Evolutionary conservation across 2,888 invertebrate species (phyloP).

Genomic region (Drosophila subquinaria): DNA sequence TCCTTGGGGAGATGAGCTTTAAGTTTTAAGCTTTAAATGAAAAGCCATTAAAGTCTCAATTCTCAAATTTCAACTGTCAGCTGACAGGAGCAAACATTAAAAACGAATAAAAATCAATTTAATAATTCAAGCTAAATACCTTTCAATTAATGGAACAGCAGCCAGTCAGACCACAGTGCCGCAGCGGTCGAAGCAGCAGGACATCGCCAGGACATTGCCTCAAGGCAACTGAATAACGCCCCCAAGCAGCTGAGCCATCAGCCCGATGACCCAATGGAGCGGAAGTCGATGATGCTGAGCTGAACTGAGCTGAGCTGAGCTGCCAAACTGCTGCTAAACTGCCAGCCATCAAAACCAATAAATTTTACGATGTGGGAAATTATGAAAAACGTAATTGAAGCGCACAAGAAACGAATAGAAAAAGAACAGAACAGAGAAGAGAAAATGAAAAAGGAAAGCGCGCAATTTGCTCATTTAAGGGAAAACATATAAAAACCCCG

Average conservation of each 20-base stretch:
- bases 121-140: slow-evolving; percentile 74
- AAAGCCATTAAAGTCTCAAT: slow-evolving; percentile 61
- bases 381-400: slow-evolving; percentile 77
- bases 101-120: slow-evolving; percentile 75
- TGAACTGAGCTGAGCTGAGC: slow-evolving; percentile 10
- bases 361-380: slow-evolving; percentile 75
- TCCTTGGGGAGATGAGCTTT: slow-evolving; percentile 40
- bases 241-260: slow-evolving; percentile 50
- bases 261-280: slow-evolving; percentile 60
- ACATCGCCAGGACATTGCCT: slow-evolving; percentile 48
- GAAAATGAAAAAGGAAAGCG: slow-evolving; percentile 17
- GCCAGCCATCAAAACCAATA: slow-evolving; percentile 66
- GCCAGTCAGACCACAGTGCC: slow-evolving; percentile 25
- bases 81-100: slow-evolving; percentile 43
- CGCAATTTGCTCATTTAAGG: slow-evolving; percentile 43
- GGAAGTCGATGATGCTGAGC: slow-evolving; percentile 61
- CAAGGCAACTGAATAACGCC: slow-evolving; percentile 30
- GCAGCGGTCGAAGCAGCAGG: slow-evolving; percentile 22
- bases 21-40: slow-evolving; percentile 62
- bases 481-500: slow-evolving; percentile 6
- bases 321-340: slow-evolving; percentile 44
- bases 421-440: background rate
- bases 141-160: slow-evolving; percentile 65
- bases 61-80: slow-evolving; percentile 26
- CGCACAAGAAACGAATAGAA: slow-evolving; percentile 25